Base-by-base conservation (phyloP, 2,888 invertebrate species). In the Acrocera orbiculus region DNA sequence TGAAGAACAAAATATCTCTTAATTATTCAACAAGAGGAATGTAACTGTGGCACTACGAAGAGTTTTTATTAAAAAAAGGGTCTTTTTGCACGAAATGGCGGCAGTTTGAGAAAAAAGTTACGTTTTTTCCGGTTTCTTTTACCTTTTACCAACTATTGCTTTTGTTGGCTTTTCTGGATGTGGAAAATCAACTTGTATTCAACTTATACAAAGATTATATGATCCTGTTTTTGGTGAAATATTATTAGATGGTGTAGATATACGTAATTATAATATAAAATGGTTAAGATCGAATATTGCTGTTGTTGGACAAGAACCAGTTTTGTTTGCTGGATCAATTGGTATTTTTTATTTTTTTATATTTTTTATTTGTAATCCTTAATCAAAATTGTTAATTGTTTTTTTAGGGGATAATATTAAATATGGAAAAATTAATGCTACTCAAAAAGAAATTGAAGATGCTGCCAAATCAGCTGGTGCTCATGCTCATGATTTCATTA, bases 291-390 rank as follows among this genome's bases (percentile, higher is more conserved):
- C 69, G 19, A 76, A 82, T 49, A 77, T 89, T 40, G 86, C 83
- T 0, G 70, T 87, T 5, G 89, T 90, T 10, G 81, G 85, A 0
- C 89, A 90, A 54, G 89, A 90, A 44, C 89, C 86, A 0, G 76
- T 82, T 4, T 64, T 90, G 6, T 89, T 90, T 55, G 74, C 78
- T 46, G 76, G 80, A 4, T 73, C 73, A 15, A 82, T 90, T 39
- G 49, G 52, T n/a, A n/a, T n/a, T n/a, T n/a, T n/a, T n/a, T n/a
- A n/a, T n/a, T n/a, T n/a, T n/a, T n/a, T n/a, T n/a, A n/a, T n/a
- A n/a, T n/a, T n/a, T n/a, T n/a, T n/a, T n/a, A n/a, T n/a, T n/a
- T n/a, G n/a, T n/a, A n/a, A n/a, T n/a, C n/a, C n/a, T n/a, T 9
- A 8, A 4, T 22, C 9, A 20, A 14, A 16, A 24, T 4, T 28